phyloP scores from a whole-genome alignment of 1,140 invertebrate genomes.

The Drosophila pseudoananassae region DNA sequence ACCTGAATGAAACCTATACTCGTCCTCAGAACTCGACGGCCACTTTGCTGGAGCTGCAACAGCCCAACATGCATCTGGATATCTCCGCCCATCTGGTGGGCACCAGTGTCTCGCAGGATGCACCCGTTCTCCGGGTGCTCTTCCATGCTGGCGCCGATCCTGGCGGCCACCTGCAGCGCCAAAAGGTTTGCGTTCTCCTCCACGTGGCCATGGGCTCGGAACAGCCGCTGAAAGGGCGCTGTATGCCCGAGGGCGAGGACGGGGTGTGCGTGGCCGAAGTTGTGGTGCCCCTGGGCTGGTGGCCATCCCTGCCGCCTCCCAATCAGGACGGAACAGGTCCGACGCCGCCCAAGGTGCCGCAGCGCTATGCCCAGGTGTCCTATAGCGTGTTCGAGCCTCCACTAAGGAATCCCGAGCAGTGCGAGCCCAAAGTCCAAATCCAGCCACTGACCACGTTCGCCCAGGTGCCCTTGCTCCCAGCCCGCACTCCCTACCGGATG shows the following conservation, averaged over 20 bases:
- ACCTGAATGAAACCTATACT: neutral
- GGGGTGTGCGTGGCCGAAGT: slow-evolving; percentile 94
- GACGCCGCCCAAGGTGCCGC: slow-evolving; percentile 87
- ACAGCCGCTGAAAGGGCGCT: slow-evolving; percentile 90
- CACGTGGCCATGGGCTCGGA: slow-evolving; percentile 88
- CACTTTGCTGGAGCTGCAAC: slow-evolving; percentile 86
- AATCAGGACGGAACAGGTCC: slow-evolving; percentile 85
- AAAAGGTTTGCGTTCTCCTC: slow-evolving; percentile 90
- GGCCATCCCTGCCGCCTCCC: slow-evolving; percentile 89
- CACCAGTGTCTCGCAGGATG: slow-evolving; percentile 91
- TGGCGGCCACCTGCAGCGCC: slow-evolving; percentile 85
- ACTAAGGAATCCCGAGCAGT: slow-evolving; percentile 87
- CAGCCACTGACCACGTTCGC: slow-evolving; percentile 86
- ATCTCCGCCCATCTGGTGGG: slow-evolving; percentile 96
- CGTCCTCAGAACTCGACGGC: slow-evolving; percentile 75
- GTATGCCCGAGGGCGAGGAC: slow-evolving; percentile 94
- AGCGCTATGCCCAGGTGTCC: slow-evolving; percentile 90
- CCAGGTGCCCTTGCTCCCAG: slow-evolving; percentile 89
- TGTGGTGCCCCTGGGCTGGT: slow-evolving; percentile 93
- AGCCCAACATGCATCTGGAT: slow-evolving; percentile 91
- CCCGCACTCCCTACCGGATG: slow-evolving; percentile 92
- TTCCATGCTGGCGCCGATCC: slow-evolving; percentile 94
- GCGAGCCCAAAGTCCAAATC: slow-evolving; percentile 90
- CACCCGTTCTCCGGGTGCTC: slow-evolving; percentile 93
- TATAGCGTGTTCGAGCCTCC: slow-evolving; percentile 93